Evolutionary conservation across 2,113 vertebrate species (phyloP).

Genomic region (Marmota flaviventris): DNA sequence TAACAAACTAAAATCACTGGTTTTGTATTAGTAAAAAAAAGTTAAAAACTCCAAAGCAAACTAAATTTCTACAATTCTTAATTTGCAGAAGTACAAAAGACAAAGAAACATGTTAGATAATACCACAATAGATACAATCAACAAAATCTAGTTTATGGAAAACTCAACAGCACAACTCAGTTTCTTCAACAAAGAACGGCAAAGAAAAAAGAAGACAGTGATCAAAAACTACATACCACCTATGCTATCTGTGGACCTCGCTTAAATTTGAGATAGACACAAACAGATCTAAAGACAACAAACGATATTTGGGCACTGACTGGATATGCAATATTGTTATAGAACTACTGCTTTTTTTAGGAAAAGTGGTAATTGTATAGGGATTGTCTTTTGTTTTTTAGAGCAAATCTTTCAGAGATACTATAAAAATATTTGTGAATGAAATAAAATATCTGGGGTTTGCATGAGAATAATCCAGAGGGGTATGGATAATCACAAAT

Average conservation of each 20-base stretch:
- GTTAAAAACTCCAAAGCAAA: not conserved
- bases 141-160: not conserved
- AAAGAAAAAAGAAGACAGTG: not conserved
- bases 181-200: constrained; percentile 10
- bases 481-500: not conserved
- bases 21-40: not conserved
- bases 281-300: not conserved
- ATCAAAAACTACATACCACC: not conserved
- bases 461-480: constrained; percentile 20
- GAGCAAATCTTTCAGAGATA: constrained; percentile 27
- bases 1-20: not conserved
- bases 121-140: not conserved
- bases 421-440: not conserved
- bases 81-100: constrained; percentile 6
- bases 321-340: not conserved
- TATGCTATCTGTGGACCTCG: not conserved
- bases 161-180: not conserved
- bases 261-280: not conserved
- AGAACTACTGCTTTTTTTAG: not conserved
- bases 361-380: not conserved
- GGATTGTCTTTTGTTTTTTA: not conserved
- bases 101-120: not conserved
- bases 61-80: constrained; percentile 32
- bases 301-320: not conserved
- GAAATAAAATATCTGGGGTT: constrained; percentile 22